Base-by-base conservation (phyloP, 2,888 invertebrate genomes). In the Nomada flava region DNA sequence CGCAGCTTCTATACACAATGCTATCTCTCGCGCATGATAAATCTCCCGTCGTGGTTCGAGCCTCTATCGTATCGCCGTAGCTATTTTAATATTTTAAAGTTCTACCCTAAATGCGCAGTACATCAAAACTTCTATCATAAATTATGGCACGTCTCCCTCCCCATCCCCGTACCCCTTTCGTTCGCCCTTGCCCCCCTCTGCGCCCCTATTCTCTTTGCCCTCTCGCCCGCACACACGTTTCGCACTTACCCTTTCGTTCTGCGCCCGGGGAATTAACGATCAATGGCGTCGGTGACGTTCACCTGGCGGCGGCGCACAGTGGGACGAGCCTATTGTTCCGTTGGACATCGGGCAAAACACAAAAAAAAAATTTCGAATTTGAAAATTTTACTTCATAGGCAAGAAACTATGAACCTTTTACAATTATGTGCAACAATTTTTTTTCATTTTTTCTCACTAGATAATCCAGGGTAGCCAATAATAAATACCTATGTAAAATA, bases 11-110 rank as follows among this genome's bases (percentile, higher is more conserved):
- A 73, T 74, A 86, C 79, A 81, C 72, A 77, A 76, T 84, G 76
- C 67, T 84, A 88, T 88, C 88, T 89, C 80, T 67, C 79, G 79
- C 85, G 83, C 79, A 76, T 89, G 88, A 89, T 89, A 89, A 89
- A 89, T 89, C 89, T 89, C 77, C 90, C 88, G 84, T 77, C 79
- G 89, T 82, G 90, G 88, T 89, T 89, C 88, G 83, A 87, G 88
- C 89, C 87, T 87, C 86, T 88, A 88, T 90, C 91, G 87, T 87
- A 89, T 88, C 89, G 87, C 87, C 83, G 71, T 87, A 86, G 88
- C 89, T 90, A 91, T 91, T 91, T 91, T 91, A 91, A 91, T 91
- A 91, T 91, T 91, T 91, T 90, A 91, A 91, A 91, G 85, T 91
- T 89, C 88, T 88, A 88, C 90, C 91, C 90, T 90, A 90, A 91